phyloP scores from a whole-genome alignment of 2,888 invertebrate species.

The Linnaemya vulpina region DNA sequence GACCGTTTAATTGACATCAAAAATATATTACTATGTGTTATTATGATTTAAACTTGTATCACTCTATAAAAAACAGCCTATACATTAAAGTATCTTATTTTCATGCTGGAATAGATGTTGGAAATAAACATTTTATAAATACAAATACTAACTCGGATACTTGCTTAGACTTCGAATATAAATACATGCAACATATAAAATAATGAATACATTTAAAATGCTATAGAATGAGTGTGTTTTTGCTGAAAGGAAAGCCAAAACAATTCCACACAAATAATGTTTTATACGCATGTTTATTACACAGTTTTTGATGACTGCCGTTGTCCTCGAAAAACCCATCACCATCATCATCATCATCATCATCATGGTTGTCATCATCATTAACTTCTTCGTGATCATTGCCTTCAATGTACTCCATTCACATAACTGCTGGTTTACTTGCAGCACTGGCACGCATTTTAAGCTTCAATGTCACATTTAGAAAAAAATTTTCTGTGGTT shows the following conservation, averaged over 20 bases:
- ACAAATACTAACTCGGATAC: background rate
- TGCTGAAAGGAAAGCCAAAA: background rate
- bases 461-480: conserved; percentile 68
- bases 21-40: too few relatives aligned
- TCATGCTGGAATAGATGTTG: conserved; percentile 54
- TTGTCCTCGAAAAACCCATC: conserved; percentile 48
- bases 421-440: conserved; percentile 36
- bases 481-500: conserved; percentile 27
- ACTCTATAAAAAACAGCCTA: too few relatives aligned
- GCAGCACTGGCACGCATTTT: conserved; percentile 62
- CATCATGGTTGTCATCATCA: too few relatives aligned
- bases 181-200: background rate
- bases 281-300: conserved; percentile 14
- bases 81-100: conserved; percentile 28
- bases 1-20: too few relatives aligned
- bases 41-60: too few relatives aligned
- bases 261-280: background rate
- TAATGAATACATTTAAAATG: background rate
- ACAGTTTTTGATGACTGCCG: conserved; percentile 55
- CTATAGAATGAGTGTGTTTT: background rate
- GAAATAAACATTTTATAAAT: conserved; percentile 17
- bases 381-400: conserved; percentile 30
- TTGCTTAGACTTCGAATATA: background rate
- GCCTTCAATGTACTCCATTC: conserved; percentile 12
- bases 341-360: conserved; percentile 35